Evolutionary conservation across 2,797 vertebrate species (phyloP), one percentile per base, ranked within the genome.

Genomic region (Mormyrus proboscirostris): DNA sequence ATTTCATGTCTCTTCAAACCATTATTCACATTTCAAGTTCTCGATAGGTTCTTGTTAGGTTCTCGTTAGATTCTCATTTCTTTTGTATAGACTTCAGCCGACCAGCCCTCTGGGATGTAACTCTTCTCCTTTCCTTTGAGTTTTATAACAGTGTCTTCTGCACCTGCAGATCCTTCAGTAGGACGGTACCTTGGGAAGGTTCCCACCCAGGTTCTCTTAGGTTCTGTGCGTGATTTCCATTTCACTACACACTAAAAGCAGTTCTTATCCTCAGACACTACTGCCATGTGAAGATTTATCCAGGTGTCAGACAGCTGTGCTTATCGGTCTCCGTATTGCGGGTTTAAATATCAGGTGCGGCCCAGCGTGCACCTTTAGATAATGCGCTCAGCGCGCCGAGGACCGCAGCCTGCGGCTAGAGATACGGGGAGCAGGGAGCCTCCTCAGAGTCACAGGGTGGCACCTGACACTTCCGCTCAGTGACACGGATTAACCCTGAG

Each of bases 291-390:
- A 57, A 3, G 57, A 47, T 59, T 82, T 2, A 9, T 33, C 88
- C 53, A 83, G 38, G 57, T 57, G 33, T 49, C 57, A 88, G 38
- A 50, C 50, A 10, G 55, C 33, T 2, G 3, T 12, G 12, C 55
- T 62, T 79, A 82, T 44, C n/a, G 5, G 4, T 0, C 22, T 3
- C 50, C 50, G 44, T 49, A 76, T 22, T 49, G 19, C 41, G 0
- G 10, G 29, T 55, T 89, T 89, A 89, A 91, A 90, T 0, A 19
- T 38, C 62, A 79, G 87, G 83, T 87, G 88, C 29, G 6, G 53
- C 69, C 44, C 59, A 19, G 47, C 19, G 76, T 16, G 29, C 16
- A 88, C 16, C 29, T 84, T 47, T 10, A 41, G 53, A 47, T 83
- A 59, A 65, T 25, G 7, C 0, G 14, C 0, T 0, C 73, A 3